Evolutionary conservation across 1,140 invertebrate genomes (phyloP), one percentile per base, ranked within the genome.

Genomic region (Harpegnathos saltator): DNA sequence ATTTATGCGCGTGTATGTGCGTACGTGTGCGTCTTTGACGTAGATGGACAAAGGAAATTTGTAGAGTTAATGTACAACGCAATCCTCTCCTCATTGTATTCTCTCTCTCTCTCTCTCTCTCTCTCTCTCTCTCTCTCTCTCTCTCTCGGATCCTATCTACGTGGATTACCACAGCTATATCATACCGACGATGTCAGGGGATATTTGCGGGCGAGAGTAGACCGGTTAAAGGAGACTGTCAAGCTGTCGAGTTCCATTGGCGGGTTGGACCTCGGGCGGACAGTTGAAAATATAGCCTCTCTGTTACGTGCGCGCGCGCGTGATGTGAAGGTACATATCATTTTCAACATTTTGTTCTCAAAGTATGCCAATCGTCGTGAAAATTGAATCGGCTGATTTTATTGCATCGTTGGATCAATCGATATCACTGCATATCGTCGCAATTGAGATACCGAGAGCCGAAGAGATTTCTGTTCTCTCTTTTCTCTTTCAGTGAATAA

Each of bases 11-110:
- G 29, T 33, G 29, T 33, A 5, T 33, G 29, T 33, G 5, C 7
- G 38, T 44, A 9, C 11, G 3, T 44, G 38, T 44, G 38, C 11
- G 22, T 71, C 22, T 17, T 22, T 71, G 33, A 71, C 52, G 1
- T 44, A 58, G 75, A 58, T 71, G 75, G 52, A 71, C 65, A 80
- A 69, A 80, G 65, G 69, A 80, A 80, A 80, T 80, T 80, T 80
- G 69, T 71, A 80, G 17, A 80, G 52, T 71, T 80, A 80, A 80
- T 80, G 75, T 80, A 80, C 33, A 71, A 69, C 65, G 38, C 65
- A 44, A n/a, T 80, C 48, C 52, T 69, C 22, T 17, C 22, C 33
- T 80, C 52, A 71, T 71, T 80, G 65, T 80, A 58, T 15, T 54
- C n/a, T n/a, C n/a, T n/a, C n/a, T n/a, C n/a, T n/a, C n/a, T n/a